Percentiles rank a stretch among this genome's conserved stretches.
Conservation (phyloP, 2,888 invertebrate species). For the Azorinus chamasolen region DNA sequence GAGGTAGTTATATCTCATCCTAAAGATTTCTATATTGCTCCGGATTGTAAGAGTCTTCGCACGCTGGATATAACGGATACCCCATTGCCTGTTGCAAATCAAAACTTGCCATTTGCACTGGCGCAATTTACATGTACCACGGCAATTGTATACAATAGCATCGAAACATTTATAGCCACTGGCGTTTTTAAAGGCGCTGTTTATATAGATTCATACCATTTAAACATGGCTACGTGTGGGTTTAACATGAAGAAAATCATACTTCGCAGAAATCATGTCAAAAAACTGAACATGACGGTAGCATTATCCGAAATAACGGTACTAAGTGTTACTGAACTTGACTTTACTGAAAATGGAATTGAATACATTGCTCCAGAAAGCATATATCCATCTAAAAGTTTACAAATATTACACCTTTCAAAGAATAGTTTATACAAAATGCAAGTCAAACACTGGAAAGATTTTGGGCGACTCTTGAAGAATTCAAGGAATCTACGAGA, state of each 20-base stretch:
- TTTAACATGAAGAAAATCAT: constrained; percentile 6
- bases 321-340: not conserved
- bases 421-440: constrained; percentile 8
- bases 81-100: not conserved
- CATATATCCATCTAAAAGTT: not conserved
- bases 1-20: no score
- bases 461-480: constrained; percentile 4
- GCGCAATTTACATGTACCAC: no score
- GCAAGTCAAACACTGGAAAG: not conserved
- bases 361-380: constrained; percentile 19
- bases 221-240: not conserved
- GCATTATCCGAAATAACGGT: not conserved
- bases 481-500: not conserved
- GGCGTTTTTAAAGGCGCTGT: not conserved
- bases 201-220: not conserved
- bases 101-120: no score
- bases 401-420: constrained; percentile 11
- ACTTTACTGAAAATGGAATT: constrained; percentile 17
- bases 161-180: constrained; percentile 1
- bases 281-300: constrained; percentile 7
- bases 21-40: no score
- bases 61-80: constrained; percentile 5
- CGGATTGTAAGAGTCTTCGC: not conserved
- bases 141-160: not conserved
- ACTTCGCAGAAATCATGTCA: constrained; percentile 9